Evolutionary conservation across 2,797 vertebrate species (phyloP), one percentile per base, ranked within the genome.

Genomic region (Channallabes apus): DNA sequence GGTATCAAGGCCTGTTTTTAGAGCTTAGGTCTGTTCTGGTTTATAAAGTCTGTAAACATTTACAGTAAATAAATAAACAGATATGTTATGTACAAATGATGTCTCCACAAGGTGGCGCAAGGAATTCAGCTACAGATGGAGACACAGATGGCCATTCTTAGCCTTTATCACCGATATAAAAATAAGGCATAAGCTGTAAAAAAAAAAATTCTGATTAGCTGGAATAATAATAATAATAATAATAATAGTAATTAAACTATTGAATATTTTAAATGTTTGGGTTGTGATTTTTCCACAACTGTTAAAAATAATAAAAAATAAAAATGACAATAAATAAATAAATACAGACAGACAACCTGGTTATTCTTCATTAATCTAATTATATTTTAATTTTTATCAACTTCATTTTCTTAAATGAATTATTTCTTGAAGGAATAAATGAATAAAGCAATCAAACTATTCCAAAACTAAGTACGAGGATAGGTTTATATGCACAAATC

Each of bases 21-120:
- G 24, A 9, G 46, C 51, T 17, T 2, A 41, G 68, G 8, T 22
- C 35, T 54, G 14, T 15, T 54, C 6, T 75, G 41, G 12, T 18
- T n/a, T 54, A 27, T 75, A 54, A 73, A 73, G 24, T 11, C 11
- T 72, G 2, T 24, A 22, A 0, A n/a, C 3, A 24, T 5, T 68
- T 17, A 11, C 38, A 41, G 38, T 41, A 69, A 20, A 41, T 41
- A 71, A 3, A 3, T 24, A 24, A 51, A 73, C 24, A 73, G 4
- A 51, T 46, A 8, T 72, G 12, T 14, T 12, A 71, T 41, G 32
- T 32, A 51, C 11, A 51, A 46, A 75, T 6, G 6, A 32, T 76
- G 32, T 76, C 73, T 56, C 73, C 73, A 76, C 73, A 56, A 58
- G 73, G 20, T 76, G 73, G 73, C 73, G 11, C 3, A 58, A 76